Evolutionary conservation across 1,140 invertebrate genomes (phyloP).

Genomic region (Calliopsis andreniformis): DNA sequence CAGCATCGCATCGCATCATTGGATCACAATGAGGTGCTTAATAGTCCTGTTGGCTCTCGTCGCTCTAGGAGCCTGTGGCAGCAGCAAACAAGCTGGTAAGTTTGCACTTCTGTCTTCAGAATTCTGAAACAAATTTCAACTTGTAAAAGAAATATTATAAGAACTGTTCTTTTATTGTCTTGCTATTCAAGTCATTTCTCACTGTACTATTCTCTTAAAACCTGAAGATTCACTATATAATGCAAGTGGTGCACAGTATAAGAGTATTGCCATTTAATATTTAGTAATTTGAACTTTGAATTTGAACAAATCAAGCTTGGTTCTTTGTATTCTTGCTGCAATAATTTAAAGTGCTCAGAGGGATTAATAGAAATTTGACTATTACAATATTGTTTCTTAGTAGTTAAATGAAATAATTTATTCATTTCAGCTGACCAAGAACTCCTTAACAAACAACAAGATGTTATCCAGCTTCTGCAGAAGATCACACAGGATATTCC

Average conservation of each 20-base stretch:
- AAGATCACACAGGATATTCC: conserved; percentile 80
- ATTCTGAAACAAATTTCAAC: not conserved
- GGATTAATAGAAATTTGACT: not conserved
- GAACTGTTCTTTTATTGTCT: too few relatives aligned
- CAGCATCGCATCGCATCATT: conserved; percentile 70
- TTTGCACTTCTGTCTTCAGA: conserved; percentile 1
- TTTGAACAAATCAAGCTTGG: not conserved
- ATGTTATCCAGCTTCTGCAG: conserved; percentile 85
- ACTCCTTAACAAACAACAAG: conserved; percentile 83
- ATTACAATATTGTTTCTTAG: not conserved
- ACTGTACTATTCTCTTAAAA: not conserved
- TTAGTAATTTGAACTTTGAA: not conserved
- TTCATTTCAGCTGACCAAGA: conserved; percentile 80
- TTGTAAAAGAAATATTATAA: not conserved
- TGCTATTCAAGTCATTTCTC: not conserved
- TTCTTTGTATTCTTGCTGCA: not conserved
- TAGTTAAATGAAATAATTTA: not conserved
- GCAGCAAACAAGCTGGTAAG: conserved; percentile 77
- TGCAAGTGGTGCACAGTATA: too few relatives aligned
- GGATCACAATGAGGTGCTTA: conserved; percentile 76
- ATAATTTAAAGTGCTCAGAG: not conserved
- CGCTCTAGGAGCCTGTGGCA: conserved; percentile 71
- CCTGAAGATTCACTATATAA: too few relatives aligned
- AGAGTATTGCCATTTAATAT: too few relatives aligned
- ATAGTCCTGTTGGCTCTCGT: conserved; percentile 76